Base-by-base conservation (phyloP, 2,113 vertebrate genomes). In the Lanius collurio region DNA sequence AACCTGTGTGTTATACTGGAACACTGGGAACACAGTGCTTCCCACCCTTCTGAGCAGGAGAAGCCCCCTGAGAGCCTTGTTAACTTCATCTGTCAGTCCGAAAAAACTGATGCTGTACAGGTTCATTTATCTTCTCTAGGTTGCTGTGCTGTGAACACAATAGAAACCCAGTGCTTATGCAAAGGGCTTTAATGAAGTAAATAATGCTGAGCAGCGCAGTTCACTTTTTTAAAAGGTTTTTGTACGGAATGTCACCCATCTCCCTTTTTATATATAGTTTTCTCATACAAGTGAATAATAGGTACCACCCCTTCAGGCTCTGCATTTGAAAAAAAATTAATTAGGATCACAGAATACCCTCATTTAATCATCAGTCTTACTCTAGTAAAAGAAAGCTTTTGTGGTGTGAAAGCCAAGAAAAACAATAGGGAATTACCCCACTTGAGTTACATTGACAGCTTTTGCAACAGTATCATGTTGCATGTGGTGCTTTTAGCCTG, bases 341-440 rank as follows among this genome's bases (percentile, higher is more conserved):
- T 94, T 87, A 76, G 33, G 77, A 85, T 95, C 86, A 77, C 62
- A 59, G 57, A 91, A 89, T 84, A 39, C 75, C 46, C 53, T 91
- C 46, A 65, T 89, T 81, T 92, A 89, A 52, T 89, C 81, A 78
- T 69, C 82, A 91, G 71, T 69, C 67, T 76, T 80, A 76, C 3
- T 92, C 33, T 50, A 62, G 62, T 73, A 82, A 94, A 93, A 94
- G 41, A 91, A 95, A 73, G 84, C 81, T 89, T 95, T 97, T 87
- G 53, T 95, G 70, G 85, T 77, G 30, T 63, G 68, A 94, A 91
- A 87, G 75, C 69, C 70, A 82, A 83, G 74, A 65, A 90, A 82
- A 94, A 93, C 55, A 89, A 89, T 55, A 46, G 67, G 78, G 90
- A 94, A 91, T 91, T 91, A 88, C 63, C 46, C 62, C 9, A 65